A percentile compares a stretch with the other conserved stretches of the same genome.
These are phyloP conservation scores for Augochlorella aurata DNA, from an alignment of 2,888 invertebrate genomes.

Conservation along the genomic window DNA sequence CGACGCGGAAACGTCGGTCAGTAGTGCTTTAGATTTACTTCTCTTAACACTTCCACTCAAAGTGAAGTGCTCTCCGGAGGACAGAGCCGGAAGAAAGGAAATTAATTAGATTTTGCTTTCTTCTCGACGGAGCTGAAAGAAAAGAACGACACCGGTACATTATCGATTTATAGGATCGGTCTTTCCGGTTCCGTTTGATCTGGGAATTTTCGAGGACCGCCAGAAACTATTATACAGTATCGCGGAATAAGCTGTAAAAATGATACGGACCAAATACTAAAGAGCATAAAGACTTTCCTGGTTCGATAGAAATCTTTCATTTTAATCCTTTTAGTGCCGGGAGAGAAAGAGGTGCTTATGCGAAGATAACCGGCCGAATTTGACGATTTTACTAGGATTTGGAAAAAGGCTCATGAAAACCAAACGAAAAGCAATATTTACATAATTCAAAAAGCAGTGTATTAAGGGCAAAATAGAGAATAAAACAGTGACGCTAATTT, in stretches of 20 bases:
- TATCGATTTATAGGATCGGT: conserved; percentile 54
- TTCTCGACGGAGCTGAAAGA: conserved; percentile 16
- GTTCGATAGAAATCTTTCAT: neutral
- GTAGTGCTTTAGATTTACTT: conserved; percentile 10
- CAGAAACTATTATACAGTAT: neutral
- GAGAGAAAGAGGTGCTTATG: no score
- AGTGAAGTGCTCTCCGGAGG: conserved; percentile 19
- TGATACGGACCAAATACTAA: neutral
- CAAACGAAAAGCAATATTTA: no score
- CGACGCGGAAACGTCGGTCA: conserved; percentile 9
- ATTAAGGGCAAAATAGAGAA: no score
- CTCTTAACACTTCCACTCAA: conserved; percentile 37
- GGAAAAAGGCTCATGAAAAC: no score
- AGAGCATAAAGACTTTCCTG: neutral
- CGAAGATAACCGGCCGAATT: no score
- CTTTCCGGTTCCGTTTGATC: conserved; percentile 4
- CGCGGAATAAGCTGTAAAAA: neutral
- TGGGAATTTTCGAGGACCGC: neutral
- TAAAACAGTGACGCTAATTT: no score
- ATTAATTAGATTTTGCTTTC: conserved; percentile 60
- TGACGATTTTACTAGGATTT: no score
- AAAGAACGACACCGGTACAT: conserved; percentile 10
- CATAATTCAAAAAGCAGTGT: no score
- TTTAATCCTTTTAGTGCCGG: no score
- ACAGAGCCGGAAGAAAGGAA: conserved; percentile 27